phyloP scores from a whole-genome alignment of 2,113 vertebrate species.

The Narcine bancroftii region DNA sequence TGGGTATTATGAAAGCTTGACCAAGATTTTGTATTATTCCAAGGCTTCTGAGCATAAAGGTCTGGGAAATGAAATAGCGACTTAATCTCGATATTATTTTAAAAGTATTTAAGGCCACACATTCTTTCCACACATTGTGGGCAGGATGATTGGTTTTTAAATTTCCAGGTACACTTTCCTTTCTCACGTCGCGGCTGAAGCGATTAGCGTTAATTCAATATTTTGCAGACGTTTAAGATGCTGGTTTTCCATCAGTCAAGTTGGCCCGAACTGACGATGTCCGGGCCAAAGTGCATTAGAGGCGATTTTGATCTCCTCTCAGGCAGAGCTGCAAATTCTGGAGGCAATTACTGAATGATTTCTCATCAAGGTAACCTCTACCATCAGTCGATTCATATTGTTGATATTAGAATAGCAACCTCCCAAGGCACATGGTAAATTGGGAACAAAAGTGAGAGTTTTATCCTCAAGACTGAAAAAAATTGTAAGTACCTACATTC shows the following conservation, averaged over 20 bases:
- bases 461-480: neutral
- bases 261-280: neutral
- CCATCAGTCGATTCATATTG: neutral
- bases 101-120: neutral
- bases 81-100: slow-evolving; percentile 13
- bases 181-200: neutral
- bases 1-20: neutral
- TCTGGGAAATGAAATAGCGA: neutral
- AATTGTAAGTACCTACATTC: neutral
- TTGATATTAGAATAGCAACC: neutral
- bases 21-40: slow-evolving; percentile 29
- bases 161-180: neutral
- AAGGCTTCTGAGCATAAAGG: neutral
- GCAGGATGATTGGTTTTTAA: neutral
- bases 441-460: neutral
- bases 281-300: neutral
- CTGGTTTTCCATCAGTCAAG: neutral
- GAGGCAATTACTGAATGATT: neutral
- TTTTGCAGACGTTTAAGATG: neutral
- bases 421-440: neutral
- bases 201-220: neutral
- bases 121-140: slow-evolving; percentile 2
- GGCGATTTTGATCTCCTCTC: neutral
- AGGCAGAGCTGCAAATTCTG: neutral
- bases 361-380: neutral